Evolutionary conservation across 1,140 invertebrate genomes (phyloP).

Genomic region (Drosophila jambulina): DNA sequence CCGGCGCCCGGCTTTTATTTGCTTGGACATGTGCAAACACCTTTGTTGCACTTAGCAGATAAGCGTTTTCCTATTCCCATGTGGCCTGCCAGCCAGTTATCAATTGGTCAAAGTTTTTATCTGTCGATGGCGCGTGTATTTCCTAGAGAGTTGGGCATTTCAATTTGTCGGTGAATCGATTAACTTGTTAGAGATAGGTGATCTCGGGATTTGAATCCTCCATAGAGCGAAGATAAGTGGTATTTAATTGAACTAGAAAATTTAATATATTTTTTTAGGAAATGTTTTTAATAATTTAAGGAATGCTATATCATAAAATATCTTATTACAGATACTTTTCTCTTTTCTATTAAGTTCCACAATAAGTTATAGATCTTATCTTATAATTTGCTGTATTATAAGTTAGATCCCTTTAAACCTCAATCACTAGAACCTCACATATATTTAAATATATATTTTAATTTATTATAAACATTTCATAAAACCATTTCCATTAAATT

Average conservation of each 20-base stretch:
- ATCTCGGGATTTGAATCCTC: not conserved
- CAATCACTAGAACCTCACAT: not conserved
- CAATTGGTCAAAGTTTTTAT: conserved; percentile 59
- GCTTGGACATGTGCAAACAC: conserved; percentile 82
- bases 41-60: conserved; percentile 71
- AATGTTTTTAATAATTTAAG: too few relatives aligned
- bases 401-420: not conserved
- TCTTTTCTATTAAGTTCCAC: not conserved
- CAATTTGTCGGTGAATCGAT: conserved; percentile 65
- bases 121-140: conserved; percentile 8
- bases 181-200: conserved; percentile 40
- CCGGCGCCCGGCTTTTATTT: conserved; percentile 53
- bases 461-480: not conserved
- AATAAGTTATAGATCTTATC: not conserved
- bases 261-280: not conserved
- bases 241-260: too few relatives aligned
- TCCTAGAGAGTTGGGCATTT: conserved; percentile 48
- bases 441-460: not conserved
- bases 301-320: too few relatives aligned
- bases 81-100: conserved; percentile 53
- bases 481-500: not conserved
- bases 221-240: not conserved
- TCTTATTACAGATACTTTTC: not conserved
- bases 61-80: conserved; percentile 59
- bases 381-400: not conserved